Base-by-base conservation (phyloP, 2,113 vertebrate genomes). In the Tympanuchus pallidicinctus region DNA sequence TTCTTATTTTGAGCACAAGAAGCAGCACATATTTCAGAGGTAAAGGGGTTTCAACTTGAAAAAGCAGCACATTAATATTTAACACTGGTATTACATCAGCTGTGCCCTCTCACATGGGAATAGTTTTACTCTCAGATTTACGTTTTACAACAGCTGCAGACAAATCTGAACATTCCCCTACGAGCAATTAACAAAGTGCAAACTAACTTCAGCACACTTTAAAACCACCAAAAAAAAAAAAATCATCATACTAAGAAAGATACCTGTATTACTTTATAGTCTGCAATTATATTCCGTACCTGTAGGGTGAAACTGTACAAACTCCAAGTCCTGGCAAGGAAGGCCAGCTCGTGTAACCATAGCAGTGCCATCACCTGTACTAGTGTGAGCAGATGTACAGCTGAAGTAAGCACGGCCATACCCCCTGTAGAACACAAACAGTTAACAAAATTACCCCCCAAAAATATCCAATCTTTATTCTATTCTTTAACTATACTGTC, bases 231-330 rank as follows among this genome's bases (percentile, higher is more conserved):
- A 52, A 43, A 59, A 54, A 25, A 59, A 16, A 42, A 27, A 50
- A 24, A 18, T 10, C 28, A 42, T 20, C 13, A 38, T 71, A 13
- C 32, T 88, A 82, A 52, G 4, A 28, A 63, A 0, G 2, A 4
- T 82, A 2, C 10, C 78, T 67, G 27, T 34, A 76, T 21, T 69
- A 32, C 27, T 74, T 66, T 11, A 24, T 18, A 13, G 20, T 14
- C 42, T 93, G 97, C 97, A 28, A 64, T 63, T 14, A 30, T 15
- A 14, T 27, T 14, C 38, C 92, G 96, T 97, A 99, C 99, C 99
- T 97, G 99, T 99, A 71, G 99, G 99, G 95, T 99, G 99, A 93
- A 99, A 99, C 98, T 99, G 99, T 48, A 99, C 98, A 70, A 99
- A 99, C 96, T 99, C 99, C 70, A 99, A 92, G 92, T 99, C 99